Evolutionary conservation across 2,888 invertebrate species (phyloP).

Genomic region (Proisotoma minuta): DNA sequence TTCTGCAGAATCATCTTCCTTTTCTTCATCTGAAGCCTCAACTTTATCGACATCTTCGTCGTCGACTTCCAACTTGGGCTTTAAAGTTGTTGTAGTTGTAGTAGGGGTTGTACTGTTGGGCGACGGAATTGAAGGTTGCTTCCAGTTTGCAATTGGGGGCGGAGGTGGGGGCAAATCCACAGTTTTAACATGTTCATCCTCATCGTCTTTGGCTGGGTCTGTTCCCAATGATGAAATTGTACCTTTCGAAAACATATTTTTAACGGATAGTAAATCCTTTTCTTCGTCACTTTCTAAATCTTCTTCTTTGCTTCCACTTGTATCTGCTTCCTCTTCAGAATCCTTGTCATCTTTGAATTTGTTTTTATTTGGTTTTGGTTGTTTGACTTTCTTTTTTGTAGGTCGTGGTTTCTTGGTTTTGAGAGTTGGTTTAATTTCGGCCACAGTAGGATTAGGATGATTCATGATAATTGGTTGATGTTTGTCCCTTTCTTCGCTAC

Average conservation of each 20-base stretch:
- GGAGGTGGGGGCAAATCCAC: conserved; percentile 15
- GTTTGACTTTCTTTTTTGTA: background rate
- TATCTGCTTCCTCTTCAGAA: background rate
- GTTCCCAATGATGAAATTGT: background rate
- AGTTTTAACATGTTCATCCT: no score
- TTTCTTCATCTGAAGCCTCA: conserved; percentile 8
- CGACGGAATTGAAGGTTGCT: background rate
- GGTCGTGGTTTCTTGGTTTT: background rate
- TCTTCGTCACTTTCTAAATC: conserved; percentile 15
- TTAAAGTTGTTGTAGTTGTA: conserved; percentile 6
- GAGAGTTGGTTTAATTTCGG: background rate
- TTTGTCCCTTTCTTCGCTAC: no score
- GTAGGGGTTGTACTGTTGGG: no score
- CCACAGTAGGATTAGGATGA: no score
- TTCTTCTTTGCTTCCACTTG: conserved; percentile 4
- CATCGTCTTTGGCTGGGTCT: background rate
- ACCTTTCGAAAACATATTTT: background rate
- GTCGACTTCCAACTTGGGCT: no score
- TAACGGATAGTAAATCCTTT: background rate
- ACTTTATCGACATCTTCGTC: background rate
- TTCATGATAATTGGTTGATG: background rate
- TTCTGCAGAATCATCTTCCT: conserved; percentile 17
- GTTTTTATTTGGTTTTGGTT: background rate
- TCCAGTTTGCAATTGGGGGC: conserved; percentile 10
- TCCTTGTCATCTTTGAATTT: background rate